These are phyloP conservation scores for Rhadinocentrus ornatus DNA, from an alignment of 2,797 vertebrate species.

Conservation along the genomic window DNA sequence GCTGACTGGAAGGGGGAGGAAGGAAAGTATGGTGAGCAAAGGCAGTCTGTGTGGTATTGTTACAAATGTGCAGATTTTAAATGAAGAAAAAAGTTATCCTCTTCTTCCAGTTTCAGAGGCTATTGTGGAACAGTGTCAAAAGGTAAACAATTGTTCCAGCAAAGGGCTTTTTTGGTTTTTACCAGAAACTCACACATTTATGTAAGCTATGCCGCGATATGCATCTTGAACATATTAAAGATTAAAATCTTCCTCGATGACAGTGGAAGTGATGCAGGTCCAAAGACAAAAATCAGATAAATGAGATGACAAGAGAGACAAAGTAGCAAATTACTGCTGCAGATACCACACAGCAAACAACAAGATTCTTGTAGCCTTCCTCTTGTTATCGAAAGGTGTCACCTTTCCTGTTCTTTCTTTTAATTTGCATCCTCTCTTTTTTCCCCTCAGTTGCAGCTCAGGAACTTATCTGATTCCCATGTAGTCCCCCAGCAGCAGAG, in stretches of 20 bases:
- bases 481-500: slow-evolving; percentile 25
- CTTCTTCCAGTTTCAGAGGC: slow-evolving; percentile 1
- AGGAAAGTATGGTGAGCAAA: slow-evolving; percentile 9
- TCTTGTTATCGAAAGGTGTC: slow-evolving; percentile 41
- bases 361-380: slow-evolving; percentile 27
- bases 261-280: slow-evolving; percentile 47
- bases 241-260: slow-evolving; percentile 53
- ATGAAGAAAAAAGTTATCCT: neutral
- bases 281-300: slow-evolving; percentile 58
- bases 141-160: neutral
- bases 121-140: slow-evolving; percentile 4
- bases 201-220: neutral
- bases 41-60: neutral
- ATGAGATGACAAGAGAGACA: slow-evolving; percentile 33
- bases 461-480: slow-evolving; percentile 8
- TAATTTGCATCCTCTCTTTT: slow-evolving; percentile 39
- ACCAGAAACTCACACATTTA: neutral
- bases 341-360: slow-evolving; percentile 43
- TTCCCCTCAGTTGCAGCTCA: slow-evolving; percentile 25
- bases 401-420: slow-evolving; percentile 16
- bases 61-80: slow-evolving; percentile 10
- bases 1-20: neutral
- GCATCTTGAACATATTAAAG: slow-evolving; percentile 18
- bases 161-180: slow-evolving; percentile 10
- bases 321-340: slow-evolving; percentile 48